A percentile compares a stretch with the other conserved stretches of the same genome.
These are phyloP conservation scores for Sylvilagus floridanus DNA, from an alignment of 2,797 vertebrate species.

Conservation along the genomic window DNA sequence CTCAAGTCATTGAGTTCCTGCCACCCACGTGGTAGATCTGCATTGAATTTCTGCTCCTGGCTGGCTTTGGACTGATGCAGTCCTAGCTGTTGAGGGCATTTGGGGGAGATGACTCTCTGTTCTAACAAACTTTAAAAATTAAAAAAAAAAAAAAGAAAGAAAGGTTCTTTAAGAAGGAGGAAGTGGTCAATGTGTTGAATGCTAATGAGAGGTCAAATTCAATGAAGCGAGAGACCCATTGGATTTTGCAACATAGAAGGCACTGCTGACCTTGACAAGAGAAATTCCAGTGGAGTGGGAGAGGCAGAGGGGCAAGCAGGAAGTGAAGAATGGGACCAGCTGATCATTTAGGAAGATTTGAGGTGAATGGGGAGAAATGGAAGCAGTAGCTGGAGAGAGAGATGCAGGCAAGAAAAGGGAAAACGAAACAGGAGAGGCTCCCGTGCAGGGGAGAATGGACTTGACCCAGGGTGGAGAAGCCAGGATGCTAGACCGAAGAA, in stretches of 20 bases:
- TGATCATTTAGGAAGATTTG: background rate
- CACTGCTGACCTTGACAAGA: background rate
- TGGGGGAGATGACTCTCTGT: too few relatives aligned
- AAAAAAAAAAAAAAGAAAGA: background rate
- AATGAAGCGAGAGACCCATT: background rate
- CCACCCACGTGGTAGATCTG: too few relatives aligned
- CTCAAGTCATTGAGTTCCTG: too few relatives aligned
- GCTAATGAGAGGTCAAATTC: background rate
- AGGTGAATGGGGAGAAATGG: background rate
- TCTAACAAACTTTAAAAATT: too few relatives aligned
- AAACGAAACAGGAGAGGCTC: background rate
- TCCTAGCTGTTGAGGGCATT: too few relatives aligned
- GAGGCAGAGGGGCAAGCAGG: background rate
- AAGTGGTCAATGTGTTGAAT: background rate
- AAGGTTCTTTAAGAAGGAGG: background rate
- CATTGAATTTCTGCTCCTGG: too few relatives aligned
- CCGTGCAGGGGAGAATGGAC: accelerated
- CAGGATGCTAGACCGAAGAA: background rate
- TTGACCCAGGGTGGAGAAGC: background rate
- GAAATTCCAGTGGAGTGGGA: background rate
- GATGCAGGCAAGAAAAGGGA: background rate
- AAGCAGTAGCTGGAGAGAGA: background rate
- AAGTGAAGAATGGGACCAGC: background rate
- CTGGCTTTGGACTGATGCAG: too few relatives aligned
- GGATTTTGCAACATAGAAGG: background rate